Evolutionary conservation across 2,888 invertebrate species (phyloP), one percentile per base, ranked within the genome.

Genomic region (Drosophila koepferae): DNA sequence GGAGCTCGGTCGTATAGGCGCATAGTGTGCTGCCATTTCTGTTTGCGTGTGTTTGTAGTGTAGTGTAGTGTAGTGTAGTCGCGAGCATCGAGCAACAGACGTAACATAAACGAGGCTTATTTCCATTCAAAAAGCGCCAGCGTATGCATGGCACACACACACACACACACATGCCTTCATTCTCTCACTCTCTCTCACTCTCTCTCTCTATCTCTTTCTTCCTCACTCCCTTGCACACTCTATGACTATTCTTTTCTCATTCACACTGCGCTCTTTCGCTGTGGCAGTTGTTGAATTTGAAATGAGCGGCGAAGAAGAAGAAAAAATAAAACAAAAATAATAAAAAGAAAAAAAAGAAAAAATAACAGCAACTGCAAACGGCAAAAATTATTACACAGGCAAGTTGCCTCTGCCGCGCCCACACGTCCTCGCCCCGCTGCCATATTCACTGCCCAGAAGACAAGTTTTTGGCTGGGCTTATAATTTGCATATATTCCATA

Each of bases 261-360:
- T 63, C 23, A 8, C 53, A 40, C 54, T 55, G 51, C 46, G 44
- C 55, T 55, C 48, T 64, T 58, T 63, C 20, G 53, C 51, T 40
- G 31, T 49, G 73, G 86, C 83, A 78, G 86, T 88, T 90, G 86
- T 90, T 88, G 90, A 87, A 87, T 90, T 87, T 86, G 74, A 89
- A 86, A 89, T 86, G 85, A 85, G 90, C 85, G 75, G 80, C 41
- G 20, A 23, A 23, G 23, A 23, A 44, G 20, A 43, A 38, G 44
- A 44, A 31, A 43, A 38, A 51, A 64, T 51, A 77, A 78, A 67
- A 28, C 6, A 44, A 31, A 36, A 38, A 51, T 51, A 63, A 80
- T 76, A 67, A n/a, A n/a, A 8, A n/a, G 1, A 34, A 34, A 34
- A 34, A 34, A 31, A 31, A 31, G 7, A 4, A 43, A n/a, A 8